Conservation (phyloP, 2,888 invertebrate genomes). For the Artemia sinica region DNA sequence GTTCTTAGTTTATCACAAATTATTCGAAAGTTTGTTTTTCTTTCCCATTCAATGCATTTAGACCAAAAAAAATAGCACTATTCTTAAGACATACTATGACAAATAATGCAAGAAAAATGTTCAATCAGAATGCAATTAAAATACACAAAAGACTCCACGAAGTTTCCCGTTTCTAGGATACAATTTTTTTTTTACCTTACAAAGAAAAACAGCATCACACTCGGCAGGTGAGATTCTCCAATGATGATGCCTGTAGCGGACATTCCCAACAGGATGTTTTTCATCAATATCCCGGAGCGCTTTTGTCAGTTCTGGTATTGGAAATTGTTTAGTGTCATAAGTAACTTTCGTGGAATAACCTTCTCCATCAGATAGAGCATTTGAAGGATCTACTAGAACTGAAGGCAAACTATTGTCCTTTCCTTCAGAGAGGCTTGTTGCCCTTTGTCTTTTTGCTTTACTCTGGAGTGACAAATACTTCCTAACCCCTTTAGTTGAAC, state of each 20-base stretch:
- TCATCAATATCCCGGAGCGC: slow-evolving; percentile 11
- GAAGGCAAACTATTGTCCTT: background rate
- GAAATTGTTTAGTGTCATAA: slow-evolving; percentile 4
- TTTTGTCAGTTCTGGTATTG: slow-evolving; percentile 8
- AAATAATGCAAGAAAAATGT: background rate
- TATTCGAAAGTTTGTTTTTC: background rate
- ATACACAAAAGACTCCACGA: background rate
- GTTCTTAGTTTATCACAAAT: too few species aligned
- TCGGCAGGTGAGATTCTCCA: slow-evolving; percentile 69
- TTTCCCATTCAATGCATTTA: background rate
- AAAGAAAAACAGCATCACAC: slow-evolving; percentile 70
- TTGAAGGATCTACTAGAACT: background rate
- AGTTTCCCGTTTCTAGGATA: background rate
- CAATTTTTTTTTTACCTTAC: slow-evolving; percentile 45
- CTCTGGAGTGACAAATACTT: slow-evolving; percentile 6
- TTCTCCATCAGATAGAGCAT: background rate
- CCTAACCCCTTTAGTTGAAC: background rate
- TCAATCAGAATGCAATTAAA: slow-evolving; percentile 1
- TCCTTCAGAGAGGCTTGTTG: background rate
- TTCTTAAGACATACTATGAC: too few species aligned
- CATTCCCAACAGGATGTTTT: slow-evolving; percentile 13
- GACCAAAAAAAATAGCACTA: background rate
- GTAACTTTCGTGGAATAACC: background rate
- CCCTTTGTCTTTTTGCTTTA: background rate
- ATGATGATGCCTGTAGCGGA: slow-evolving; percentile 45